A percentile compares a stretch with the other conserved stretches of the same genome.
Conservation (phyloP, 1,140 invertebrate species). For the Drosophila ambigua region DNA sequence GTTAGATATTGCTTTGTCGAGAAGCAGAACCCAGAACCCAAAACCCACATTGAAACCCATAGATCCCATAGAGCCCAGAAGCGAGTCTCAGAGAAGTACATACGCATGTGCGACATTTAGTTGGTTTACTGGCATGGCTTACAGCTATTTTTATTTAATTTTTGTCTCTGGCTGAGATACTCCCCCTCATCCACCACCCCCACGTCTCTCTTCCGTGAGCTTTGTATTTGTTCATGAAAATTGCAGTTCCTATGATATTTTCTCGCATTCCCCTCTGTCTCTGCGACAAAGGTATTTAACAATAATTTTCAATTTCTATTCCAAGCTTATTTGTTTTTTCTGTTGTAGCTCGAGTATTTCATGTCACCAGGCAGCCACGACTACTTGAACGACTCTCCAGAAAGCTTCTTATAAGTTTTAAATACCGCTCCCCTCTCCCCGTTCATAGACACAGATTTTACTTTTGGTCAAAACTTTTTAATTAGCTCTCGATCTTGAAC, state of each 20-base stretch:
- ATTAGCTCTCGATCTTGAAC: slow-evolving; percentile 70
- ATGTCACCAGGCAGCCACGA: slow-evolving; percentile 1
- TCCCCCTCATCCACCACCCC: slow-evolving; percentile 7
- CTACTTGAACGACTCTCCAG: slow-evolving; percentile 35
- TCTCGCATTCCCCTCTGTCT: background rate
- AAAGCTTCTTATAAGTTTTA: slow-evolving; percentile 64
- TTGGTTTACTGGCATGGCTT: slow-evolving; percentile 48
- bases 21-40: background rate
- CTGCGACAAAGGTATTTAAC: slow-evolving; percentile 12
- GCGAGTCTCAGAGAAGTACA: too few relatives aligned
- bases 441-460: slow-evolving; percentile 13
- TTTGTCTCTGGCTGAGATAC: slow-evolving; percentile 46
- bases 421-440: slow-evolving; percentile 41
- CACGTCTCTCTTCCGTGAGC: background rate
- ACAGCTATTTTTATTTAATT: slow-evolving; percentile 80
- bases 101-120: slow-evolving; percentile 1
- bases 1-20: slow-evolving; percentile 3
- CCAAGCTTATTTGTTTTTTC: slow-evolving; percentile 45
- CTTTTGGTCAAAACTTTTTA: slow-evolving; percentile 72
- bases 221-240: slow-evolving; percentile 58
- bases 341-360: slow-evolving; percentile 26
- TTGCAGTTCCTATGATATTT: slow-evolving; percentile 58
- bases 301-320: slow-evolving; percentile 47
- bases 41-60: background rate
- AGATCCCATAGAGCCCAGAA: slow-evolving; percentile 1